These are phyloP conservation scores for Myotis pilosus DNA, from an alignment of 2,797 vertebrate species.

Conservation along the genomic window DNA sequence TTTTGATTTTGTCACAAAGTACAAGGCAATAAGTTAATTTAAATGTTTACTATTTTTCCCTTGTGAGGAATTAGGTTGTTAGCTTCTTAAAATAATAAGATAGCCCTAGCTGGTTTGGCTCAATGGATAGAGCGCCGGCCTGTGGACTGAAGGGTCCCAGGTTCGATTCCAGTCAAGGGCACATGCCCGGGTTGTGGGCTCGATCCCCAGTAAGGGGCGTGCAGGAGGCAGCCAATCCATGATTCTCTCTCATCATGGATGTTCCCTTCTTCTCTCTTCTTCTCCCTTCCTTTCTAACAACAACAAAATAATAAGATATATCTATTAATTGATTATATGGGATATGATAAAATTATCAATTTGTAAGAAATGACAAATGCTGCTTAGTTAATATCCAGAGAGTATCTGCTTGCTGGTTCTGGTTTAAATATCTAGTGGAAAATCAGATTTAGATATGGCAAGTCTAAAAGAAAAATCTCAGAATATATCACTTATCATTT, in stretches of 20 bases:
- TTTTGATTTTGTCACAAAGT: constrained; percentile 2
- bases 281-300: no score
- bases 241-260: no score
- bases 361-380: not conserved
- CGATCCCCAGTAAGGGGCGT: no score
- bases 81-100: constrained; percentile 32
- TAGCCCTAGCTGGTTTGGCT: no score
- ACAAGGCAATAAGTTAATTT: not conserved
- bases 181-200: no score
- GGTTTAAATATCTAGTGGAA: not conserved
- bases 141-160: no score
- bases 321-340: not conserved
- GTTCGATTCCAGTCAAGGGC: no score
- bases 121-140: no score
- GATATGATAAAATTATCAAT: not conserved
- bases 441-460: not conserved
- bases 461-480: constrained; percentile 30
- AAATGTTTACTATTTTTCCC: not conserved
- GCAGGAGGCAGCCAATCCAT: no score
- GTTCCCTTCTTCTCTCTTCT: no score
- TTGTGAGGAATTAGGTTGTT: not conserved
- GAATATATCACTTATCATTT: not conserved
- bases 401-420: not conserved
- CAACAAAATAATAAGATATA: not conserved
- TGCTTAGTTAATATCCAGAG: not conserved